Conservation (phyloP, 2,888 invertebrate genomes). For the Ochropleura leucogaster region DNA sequence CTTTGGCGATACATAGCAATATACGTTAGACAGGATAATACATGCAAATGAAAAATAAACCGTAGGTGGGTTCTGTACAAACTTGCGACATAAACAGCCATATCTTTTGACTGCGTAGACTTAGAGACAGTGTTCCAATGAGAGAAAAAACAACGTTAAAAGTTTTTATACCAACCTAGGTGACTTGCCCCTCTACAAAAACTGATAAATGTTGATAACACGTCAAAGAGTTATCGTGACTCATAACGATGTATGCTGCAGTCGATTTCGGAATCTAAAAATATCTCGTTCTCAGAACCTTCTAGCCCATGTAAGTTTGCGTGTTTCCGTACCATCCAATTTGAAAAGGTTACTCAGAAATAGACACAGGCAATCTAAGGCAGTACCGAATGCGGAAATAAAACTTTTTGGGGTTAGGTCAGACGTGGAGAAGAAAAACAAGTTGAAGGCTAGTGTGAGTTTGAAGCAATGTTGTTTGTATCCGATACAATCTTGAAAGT, state of each 20-base stretch:
- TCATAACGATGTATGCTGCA: not conserved
- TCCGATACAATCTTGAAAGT: not conserved
- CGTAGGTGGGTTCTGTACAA: too few relatives aligned
- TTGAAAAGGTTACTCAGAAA: slow-evolving; percentile 25
- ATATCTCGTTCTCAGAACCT: slow-evolving; percentile 31
- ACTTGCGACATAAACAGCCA: too few relatives aligned
- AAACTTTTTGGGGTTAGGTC: not conserved
- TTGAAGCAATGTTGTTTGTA: not conserved
- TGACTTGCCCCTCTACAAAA: not conserved
- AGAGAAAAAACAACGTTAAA: too few relatives aligned
- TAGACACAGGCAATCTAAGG: slow-evolving; percentile 1
- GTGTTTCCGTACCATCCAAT: slow-evolving; percentile 18
- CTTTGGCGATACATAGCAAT: not conserved
- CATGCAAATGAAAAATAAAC: too few relatives aligned
- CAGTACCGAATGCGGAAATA: not conserved
- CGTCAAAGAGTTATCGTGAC: not conserved
- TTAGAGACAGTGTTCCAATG: too few relatives aligned
- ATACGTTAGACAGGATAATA: not conserved
- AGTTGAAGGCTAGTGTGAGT: not conserved
- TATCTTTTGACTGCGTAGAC: too few relatives aligned
- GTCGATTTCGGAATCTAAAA: slow-evolving; percentile 7
- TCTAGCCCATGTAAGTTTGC: not conserved
- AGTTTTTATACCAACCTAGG: too few relatives aligned
- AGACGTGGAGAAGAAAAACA: not conserved
- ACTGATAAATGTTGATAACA: not conserved